Percentiles rank a stretch among this genome's conserved stretches.
These are phyloP conservation scores for Ploceus nigricollis DNA, from an alignment of 2,113 vertebrate genomes.

Conservation along the genomic window DNA sequence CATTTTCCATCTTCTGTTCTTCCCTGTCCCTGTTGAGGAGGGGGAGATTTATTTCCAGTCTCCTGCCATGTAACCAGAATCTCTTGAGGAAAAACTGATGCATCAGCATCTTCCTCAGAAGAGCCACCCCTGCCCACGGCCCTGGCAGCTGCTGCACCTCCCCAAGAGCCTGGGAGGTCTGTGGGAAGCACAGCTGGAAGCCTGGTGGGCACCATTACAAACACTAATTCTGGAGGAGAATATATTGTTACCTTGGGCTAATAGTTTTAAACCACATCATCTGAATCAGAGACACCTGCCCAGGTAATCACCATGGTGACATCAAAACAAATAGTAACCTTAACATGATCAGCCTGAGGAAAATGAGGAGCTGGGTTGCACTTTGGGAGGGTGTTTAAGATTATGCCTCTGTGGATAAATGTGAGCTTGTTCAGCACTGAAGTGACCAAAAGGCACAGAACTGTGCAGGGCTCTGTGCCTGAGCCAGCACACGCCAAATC, in stretches of 20 bases:
- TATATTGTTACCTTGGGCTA: conserved; percentile 32
- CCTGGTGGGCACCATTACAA: background rate
- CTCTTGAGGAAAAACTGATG: background rate
- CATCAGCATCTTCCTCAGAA: background rate
- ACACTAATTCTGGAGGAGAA: background rate
- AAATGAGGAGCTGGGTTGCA: background rate
- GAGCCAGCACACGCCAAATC: background rate
- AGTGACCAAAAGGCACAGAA: background rate
- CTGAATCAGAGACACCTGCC: background rate
- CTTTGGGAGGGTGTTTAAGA: background rate
- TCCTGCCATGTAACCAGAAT: background rate
- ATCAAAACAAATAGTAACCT: conserved; percentile 23
- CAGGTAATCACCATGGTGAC: background rate
- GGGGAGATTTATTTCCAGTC: background rate
- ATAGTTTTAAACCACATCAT: background rate
- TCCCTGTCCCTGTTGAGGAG: background rate
- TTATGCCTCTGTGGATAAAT: background rate
- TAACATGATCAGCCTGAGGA: background rate
- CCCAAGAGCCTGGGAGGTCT: background rate
- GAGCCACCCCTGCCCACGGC: background rate
- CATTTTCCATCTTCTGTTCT: background rate
- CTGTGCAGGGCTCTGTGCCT: background rate
- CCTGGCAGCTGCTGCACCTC: background rate
- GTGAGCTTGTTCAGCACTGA: background rate
- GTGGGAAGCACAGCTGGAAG: background rate